Base-by-base conservation (phyloP, 2,113 vertebrate genomes). In the Tragelaphus strepsiceros region DNA sequence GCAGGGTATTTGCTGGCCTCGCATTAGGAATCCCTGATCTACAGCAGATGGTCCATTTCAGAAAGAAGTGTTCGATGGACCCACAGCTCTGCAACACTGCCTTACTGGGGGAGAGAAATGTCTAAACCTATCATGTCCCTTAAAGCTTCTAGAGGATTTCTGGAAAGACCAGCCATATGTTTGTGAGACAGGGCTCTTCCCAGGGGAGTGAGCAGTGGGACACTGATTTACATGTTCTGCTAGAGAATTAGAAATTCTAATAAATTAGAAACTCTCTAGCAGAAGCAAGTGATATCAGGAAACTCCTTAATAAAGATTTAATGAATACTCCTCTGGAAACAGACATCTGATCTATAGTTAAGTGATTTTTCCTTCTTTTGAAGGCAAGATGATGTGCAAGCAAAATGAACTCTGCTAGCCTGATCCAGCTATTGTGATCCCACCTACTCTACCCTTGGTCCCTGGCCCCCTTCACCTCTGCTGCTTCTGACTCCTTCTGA, bases 321-420 rank as follows among this genome's bases (percentile, higher is more conserved):
- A 96, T 71, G 12, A 71, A 21, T n/a, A 67, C 12, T 28, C 67
- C 30, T 94, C 39, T 92, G 35, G 62, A 97, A 96, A 78, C 19
- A 88, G 14, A 90, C 7, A 16, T 30, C 26, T 35, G 59, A 56
- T 62, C 9, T 46, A 71, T 4, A 82, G 4, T 49, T 62, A 28
- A 67, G 43, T 77, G 74, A 93, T 32, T 30, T 51, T 94, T 43
- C 71, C 46, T 53, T 14, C 53, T 93, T 56, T 67, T 53, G 19
- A 86, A 97, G 49, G 19, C 16, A 81, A 81, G 21, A 51, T 58
- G 62, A 54, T 32, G 62, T 81, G 32, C 28, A 83, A 46, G 30
- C 39, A 90, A 96, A 91, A 67, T 62, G 24, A 30, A 32, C 35
- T 89, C 43, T 83, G 43, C 24, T 58, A n/a, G 39, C 16, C 62